These are phyloP conservation scores for Dicranocentrus wangi DNA, from an alignment of 2,888 invertebrate species.

Conservation along the genomic window DNA sequence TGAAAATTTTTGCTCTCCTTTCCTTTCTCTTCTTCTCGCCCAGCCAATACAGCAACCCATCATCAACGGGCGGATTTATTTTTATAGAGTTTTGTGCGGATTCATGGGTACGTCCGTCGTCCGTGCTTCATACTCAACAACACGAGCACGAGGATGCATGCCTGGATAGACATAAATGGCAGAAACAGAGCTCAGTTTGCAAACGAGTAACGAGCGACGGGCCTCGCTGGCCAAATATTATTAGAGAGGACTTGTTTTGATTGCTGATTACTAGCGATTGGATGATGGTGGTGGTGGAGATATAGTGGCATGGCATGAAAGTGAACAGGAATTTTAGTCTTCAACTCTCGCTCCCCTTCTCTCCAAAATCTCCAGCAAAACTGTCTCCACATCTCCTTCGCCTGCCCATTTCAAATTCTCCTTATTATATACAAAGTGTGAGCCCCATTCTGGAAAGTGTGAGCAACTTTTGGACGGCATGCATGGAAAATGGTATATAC, in stretches of 20 bases:
- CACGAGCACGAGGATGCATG: too few relatives aligned
- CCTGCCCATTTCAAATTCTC: slow-evolving; percentile 54
- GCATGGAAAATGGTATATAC: slow-evolving; percentile 33
- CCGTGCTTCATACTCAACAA: too few relatives aligned
- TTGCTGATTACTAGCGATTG: slow-evolving; percentile 69
- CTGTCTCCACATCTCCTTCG: slow-evolving; percentile 26
- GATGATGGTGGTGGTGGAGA: slow-evolving; percentile 63
- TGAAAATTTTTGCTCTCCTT: too few relatives aligned
- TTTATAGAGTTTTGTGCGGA: too few relatives aligned
- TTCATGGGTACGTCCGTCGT: too few relatives aligned
- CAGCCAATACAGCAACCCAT: too few relatives aligned
- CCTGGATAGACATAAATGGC: slow-evolving; percentile 11
- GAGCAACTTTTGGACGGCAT: too few relatives aligned
- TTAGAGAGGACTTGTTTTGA: slow-evolving; percentile 66
- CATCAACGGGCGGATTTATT: too few relatives aligned
- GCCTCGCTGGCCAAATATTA: slow-evolving; percentile 42
- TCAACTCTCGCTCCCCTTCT: slow-evolving; percentile 27
- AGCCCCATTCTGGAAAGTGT: slow-evolving; percentile 43
- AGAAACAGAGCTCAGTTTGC: slow-evolving; percentile 39
- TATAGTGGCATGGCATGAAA: too few relatives aligned
- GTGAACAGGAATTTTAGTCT: slow-evolving; percentile 40
- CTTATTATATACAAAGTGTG: slow-evolving; percentile 55
- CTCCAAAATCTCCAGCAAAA: slow-evolving; percentile 29
- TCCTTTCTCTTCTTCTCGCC: too few relatives aligned
- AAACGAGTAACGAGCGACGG: too few relatives aligned